Percentiles rank a stretch among this genome's conserved stretches.
phyloP scores from a whole-genome alignment of 2,797 vertebrate species.

The Hydrolagus colliei region DNA sequence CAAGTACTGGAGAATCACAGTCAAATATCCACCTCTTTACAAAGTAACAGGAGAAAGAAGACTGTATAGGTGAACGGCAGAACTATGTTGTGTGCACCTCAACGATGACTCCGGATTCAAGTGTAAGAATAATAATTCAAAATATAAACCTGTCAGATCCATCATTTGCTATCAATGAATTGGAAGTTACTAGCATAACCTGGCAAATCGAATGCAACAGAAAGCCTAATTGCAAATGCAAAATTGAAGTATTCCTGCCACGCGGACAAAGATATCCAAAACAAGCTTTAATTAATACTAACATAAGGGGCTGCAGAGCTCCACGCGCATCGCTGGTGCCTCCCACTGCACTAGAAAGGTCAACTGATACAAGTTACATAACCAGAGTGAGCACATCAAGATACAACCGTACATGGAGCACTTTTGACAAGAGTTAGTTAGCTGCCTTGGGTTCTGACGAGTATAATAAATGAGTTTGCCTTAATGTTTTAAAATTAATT shows the following conservation, averaged over 20 bases:
- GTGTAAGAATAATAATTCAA: neutral
- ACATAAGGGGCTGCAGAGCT: neutral
- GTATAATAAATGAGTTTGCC: slow-evolving; percentile 10
- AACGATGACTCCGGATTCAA: neutral
- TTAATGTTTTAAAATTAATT: slow-evolving; percentile 19
- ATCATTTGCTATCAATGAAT: neutral
- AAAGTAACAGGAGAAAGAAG: neutral
- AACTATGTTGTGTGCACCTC: neutral
- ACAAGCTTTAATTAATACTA: slow-evolving; percentile 20
- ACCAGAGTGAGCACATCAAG: slow-evolving; percentile 5
- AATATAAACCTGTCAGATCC: neutral
- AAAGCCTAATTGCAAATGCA: neutral
- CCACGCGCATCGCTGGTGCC: neutral
- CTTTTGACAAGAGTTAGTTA: neutral
- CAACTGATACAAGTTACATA: neutral
- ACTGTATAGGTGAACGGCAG: neutral
- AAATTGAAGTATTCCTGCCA: neutral
- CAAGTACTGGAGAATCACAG: neutral
- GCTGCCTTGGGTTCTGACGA: neutral
- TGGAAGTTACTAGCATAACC: neutral
- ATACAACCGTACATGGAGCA: neutral
- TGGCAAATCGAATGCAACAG: neutral
- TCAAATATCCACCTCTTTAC: neutral
- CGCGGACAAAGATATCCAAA: slow-evolving; percentile 1
- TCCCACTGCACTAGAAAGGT: slow-evolving; percentile 16